Base-by-base conservation (phyloP, 1,140 invertebrate genomes). In the Sinonovacula constricta region DNA sequence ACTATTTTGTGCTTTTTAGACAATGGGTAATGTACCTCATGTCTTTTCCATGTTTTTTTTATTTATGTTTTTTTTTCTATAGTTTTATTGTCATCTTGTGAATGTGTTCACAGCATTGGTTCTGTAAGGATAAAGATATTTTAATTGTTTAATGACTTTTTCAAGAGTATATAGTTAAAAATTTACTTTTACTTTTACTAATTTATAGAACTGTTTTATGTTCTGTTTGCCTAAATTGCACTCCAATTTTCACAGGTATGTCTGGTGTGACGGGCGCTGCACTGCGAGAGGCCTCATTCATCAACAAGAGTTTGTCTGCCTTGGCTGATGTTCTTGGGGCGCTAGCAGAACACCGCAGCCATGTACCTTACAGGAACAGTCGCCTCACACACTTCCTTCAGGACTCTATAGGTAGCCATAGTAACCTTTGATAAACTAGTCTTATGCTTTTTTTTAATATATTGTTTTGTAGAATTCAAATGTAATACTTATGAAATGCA, bases 301-400 rank as follows among this genome's bases (percentile, higher is more conserved):
- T 90, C 74, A 90, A 90, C 83, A 90, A 89, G 72, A 88, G 87
- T 75, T 72, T 90, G 34, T 90, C 87, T 26, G 88, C 89, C 0
- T 78, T 90, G n/a, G 88, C 89, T 39, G 89, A 90, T 83, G 89
- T 90, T 0, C 79, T 90, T 10, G 88, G 88, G 57, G 89, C 89
- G 15, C 78, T 90, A 57, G 83, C 89, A 22, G 88, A 90, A 77
- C 85, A 88, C 56, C 80, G 88, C 65, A 71, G 94, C 62, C 95
- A 97, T 90, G 93, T 98, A 53, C 96, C 97, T 0, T 98, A 97
- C 88, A 93, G 97, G 81, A 97, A 98, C 91, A 97, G 96, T 4
- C 96, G 97, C 86, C 91, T 98, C 0, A 98, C 97, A 0, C 95
- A 97, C 89, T 91, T 98, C 5, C 90, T 98, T 18, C 96, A 96